These are phyloP conservation scores for Plutella xylostella DNA, from an alignment of 2,888 invertebrate genomes.

Conservation along the genomic window DNA sequence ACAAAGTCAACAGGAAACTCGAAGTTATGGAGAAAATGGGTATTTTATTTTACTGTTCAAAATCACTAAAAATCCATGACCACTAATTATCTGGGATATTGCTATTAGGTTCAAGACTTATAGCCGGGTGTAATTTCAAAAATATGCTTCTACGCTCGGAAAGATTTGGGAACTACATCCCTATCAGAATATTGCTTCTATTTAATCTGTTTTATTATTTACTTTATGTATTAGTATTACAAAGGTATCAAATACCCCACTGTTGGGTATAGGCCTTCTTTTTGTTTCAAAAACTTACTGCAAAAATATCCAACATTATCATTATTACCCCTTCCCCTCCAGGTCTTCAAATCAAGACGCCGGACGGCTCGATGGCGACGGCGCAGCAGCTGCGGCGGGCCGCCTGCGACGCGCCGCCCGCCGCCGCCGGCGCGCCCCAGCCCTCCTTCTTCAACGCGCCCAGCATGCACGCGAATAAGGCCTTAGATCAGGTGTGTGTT, in stretches of 20 bases:
- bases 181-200: no score
- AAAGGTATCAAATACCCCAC: no score
- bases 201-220: no score
- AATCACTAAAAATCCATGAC: no score
- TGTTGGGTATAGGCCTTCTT: neutral
- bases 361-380: constrained; percentile 65
- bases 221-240: no score
- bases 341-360: constrained; percentile 65
- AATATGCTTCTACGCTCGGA: no score
- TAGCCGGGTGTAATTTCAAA: no score
- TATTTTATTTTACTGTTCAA: no score
- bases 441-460: constrained; percentile 83
- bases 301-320: neutral
- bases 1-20: constrained; percentile 60
- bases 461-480: constrained; percentile 81
- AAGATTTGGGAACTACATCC: no score
- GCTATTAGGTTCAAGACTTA: no score
- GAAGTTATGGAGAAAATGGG: constrained; percentile 68
- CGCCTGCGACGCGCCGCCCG: constrained; percentile 53
- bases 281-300: no score
- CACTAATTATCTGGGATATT: no score
- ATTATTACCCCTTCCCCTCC: constrained; percentile 4
- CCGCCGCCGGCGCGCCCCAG: constrained; percentile 31
- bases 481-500: constrained; percentile 77
- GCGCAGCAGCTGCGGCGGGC: constrained; percentile 67